Evolutionary conservation across 2,113 vertebrate genomes (phyloP), one percentile per base, ranked within the genome.

Genomic region (Zeus faber): DNA sequence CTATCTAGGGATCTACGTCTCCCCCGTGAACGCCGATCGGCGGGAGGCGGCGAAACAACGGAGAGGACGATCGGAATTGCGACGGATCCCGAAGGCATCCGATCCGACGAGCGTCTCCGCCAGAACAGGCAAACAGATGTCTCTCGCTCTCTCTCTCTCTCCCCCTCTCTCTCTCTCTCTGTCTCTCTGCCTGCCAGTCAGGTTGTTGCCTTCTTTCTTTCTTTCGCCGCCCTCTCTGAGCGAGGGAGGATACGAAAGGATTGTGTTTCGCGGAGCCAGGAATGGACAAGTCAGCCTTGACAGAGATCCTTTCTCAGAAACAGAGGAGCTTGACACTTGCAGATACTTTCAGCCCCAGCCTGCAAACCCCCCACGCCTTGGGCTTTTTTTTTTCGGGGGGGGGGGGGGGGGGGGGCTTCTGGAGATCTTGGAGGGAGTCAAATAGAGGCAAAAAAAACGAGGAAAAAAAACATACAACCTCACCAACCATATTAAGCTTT

Each of bases 121-220:
- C 61, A 76, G 70, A 83, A 73, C 77, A 57, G 50, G 58, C 62
- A 74, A 79, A 81, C 74, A 83, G 62, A 81, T 67, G 65, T 45
- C 53, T 27, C 22, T 26, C 57, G 8, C 22, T 24, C 29, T 35
- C n/a, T 55, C 57, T 54, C 41, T 18, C 60, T 62, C 39, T 21
- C 21, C 16, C 7, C 37, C 14, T 18, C 40, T 21, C 46, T 60
- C 56, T 24, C 43, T 14, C 33, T 26, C 21, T 49, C 35, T 47
- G 44, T 39, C 58, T 10, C 7, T n/a, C 21, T 35, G 17, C 10
- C 44, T 25, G 13, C 9, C 21, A 47, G 9, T 14, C 25, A 40
- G 18, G 1, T 21, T 52, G 3, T 54, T n/a, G 2, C 14, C n/a
- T 6, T 35, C 27, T 14, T 16, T 22, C 29, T 31, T 26, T 41